Percentiles rank a stretch among this genome's conserved stretches.
Evolutionary conservation across 2,888 invertebrate genomes (phyloP).

Genomic region (Pristionchus maxplancki): DNA sequence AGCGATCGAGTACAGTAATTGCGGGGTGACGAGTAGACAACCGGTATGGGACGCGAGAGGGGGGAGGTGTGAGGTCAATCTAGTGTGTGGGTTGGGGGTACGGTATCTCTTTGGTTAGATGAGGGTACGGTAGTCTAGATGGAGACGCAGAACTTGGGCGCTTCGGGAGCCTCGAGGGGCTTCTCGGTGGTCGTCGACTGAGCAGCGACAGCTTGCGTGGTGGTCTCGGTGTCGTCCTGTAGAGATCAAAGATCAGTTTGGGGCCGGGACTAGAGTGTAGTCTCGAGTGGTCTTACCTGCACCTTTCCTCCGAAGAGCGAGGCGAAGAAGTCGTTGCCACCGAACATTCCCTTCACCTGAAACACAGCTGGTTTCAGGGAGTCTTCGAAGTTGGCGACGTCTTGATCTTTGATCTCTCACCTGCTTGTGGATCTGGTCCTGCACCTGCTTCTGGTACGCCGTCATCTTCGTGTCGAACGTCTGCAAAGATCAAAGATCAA

Average conservation of each 20-base stretch:
- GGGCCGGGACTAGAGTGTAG: neutral
- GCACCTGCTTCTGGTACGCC: conserved; percentile 68
- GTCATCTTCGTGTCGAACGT: conserved; percentile 71
- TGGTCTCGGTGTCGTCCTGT: conserved; percentile 48
- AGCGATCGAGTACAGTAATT: conserved; percentile 29
- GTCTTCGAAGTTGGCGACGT: neutral
- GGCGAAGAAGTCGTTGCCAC: conserved; percentile 65
- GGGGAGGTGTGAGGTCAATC: conserved; percentile 10
- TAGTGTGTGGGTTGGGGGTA: conserved; percentile 5
- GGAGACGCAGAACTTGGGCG: conserved; percentile 76
- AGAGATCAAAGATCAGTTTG: conserved; percentile 33
- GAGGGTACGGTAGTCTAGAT: conserved; percentile 60
- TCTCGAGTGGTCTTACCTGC: neutral
- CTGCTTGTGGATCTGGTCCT: conserved; percentile 63
- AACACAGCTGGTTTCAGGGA: neutral
- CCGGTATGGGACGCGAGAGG: conserved; percentile 31
- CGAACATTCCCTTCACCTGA: conserved; percentile 73
- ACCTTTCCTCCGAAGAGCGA: conserved; percentile 62
- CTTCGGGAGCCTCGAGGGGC: conserved; percentile 68
- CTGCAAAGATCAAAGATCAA: conserved; percentile 43
- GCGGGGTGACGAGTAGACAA: conserved; percentile 19
- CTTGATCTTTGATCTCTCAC: neutral
- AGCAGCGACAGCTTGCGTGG: neutral
- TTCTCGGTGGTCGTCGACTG: conserved; percentile 27
- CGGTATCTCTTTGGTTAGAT: conserved; percentile 39